Evolutionary conservation across 1,140 invertebrate genomes (phyloP).

Genomic region (Drosophila saltans): DNA sequence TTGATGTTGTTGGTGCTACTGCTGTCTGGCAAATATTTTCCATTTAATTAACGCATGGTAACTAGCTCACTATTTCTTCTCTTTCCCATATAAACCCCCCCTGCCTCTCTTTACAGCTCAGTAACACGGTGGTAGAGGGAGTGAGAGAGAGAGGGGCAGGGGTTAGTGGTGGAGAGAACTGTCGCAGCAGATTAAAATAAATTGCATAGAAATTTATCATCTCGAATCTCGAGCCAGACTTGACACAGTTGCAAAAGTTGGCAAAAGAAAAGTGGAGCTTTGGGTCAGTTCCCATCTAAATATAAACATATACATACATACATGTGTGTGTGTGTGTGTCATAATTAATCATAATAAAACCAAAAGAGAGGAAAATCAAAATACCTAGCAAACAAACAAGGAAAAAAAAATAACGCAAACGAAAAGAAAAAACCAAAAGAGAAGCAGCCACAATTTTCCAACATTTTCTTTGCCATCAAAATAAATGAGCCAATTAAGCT

Average conservation of each 20-base stretch:
- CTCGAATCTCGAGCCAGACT: conserved; percentile 59
- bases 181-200: conserved; percentile 78
- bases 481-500: conserved; percentile 80
- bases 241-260: conserved; percentile 74
- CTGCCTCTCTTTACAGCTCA: neutral
- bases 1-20: neutral
- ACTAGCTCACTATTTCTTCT: conserved; percentile 35
- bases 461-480: conserved; percentile 78
- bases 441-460: conserved; percentile 63
- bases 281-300: conserved; percentile 51
- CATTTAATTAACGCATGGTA: conserved; percentile 78
- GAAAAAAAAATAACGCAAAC: conserved; percentile 23
- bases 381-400: conserved; percentile 14
- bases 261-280: conserved; percentile 70
- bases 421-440: conserved; percentile 35
- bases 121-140: neutral
- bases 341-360: conserved; percentile 81
- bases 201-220: conserved; percentile 78
- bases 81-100: neutral
- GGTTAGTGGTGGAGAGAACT: conserved; percentile 33
- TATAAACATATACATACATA: neutral
- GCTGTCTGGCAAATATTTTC: conserved; percentile 73
- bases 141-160: neutral
- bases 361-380: conserved; percentile 37
- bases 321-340: conserved; percentile 28